Evolutionary conservation across 2,113 vertebrate species (phyloP).

Genomic region (Nematolebias whitei): DNA sequence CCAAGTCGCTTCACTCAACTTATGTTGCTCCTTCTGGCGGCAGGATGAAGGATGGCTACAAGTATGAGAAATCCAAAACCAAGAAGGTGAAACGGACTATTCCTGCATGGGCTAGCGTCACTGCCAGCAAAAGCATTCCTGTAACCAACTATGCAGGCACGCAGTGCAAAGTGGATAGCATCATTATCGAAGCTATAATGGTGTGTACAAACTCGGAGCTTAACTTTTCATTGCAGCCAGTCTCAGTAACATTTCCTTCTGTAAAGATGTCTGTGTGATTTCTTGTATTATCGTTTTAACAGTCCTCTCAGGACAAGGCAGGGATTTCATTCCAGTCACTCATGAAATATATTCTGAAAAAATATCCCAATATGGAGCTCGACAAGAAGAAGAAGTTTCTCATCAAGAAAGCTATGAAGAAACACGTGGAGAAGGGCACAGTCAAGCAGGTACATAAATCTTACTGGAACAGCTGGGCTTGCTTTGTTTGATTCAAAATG

Average conservation of each 20-base stretch:
- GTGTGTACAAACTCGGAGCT: conserved; percentile 61
- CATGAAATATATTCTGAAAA: conserved; percentile 91
- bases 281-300: conserved; percentile 23
- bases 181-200: conserved; percentile 93
- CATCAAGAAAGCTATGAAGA: conserved; percentile 92
- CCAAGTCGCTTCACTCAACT: conserved; percentile 43
- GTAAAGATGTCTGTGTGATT: not conserved
- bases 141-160: conserved; percentile 88
- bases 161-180: conserved; percentile 93
- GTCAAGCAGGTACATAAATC: conserved; percentile 95
- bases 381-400: conserved; percentile 93
- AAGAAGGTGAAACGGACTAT: conserved; percentile 97
- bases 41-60: conserved; percentile 90
- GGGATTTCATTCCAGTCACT: conserved; percentile 91
- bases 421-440: conserved; percentile 90
- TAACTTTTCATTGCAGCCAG: not conserved
- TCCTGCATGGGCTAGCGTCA: conserved; percentile 93
- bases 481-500: too few species aligned
- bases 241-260: not conserved
- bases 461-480: not conserved
- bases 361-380: conserved; percentile 92
- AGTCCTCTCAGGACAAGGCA: conserved; percentile 90
- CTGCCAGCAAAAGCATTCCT: conserved; percentile 87
- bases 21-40: conserved; percentile 47
- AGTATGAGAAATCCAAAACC: conserved; percentile 87